Evolutionary conservation across 2,113 vertebrate genomes (phyloP).

Genomic region (Psittacus erithacus): DNA sequence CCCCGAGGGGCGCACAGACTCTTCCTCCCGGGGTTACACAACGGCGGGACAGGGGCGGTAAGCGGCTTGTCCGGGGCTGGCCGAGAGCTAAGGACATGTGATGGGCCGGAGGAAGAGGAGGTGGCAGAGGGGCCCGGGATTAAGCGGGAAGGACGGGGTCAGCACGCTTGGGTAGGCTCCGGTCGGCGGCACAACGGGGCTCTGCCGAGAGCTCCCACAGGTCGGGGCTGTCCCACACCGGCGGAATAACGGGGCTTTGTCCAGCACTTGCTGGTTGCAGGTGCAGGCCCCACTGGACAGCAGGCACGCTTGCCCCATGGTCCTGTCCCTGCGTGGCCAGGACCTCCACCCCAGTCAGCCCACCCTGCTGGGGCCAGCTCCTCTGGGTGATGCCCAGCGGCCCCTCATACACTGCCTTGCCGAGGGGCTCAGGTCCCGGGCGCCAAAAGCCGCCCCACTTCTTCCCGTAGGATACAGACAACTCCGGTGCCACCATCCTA

Average conservation of each 20-base stretch:
- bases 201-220: background rate
- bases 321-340: rapidly evolving
- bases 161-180: background rate
- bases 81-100: constrained; percentile 29
- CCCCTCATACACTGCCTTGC: background rate
- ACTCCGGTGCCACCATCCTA: constrained; percentile 92
- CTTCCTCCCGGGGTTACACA: constrained; percentile 1
- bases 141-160: constrained; percentile 13
- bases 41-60: background rate
- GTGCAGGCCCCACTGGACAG: background rate
- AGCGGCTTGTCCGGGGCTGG: constrained; percentile 42
- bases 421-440: background rate
- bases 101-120: constrained; percentile 20
- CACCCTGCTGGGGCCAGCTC: background rate
- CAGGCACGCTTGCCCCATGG: background rate
- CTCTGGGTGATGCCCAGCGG: background rate
- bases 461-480: constrained; percentile 85
- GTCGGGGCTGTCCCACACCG: background rate
- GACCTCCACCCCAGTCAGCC: background rate
- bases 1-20: background rate
- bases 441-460: background rate
- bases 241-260: background rate
- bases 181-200: background rate
- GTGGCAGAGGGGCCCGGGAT: background rate
- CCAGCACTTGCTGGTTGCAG: background rate